Evolutionary conservation across 2,797 vertebrate species (phyloP).

Genomic region (Rhadinocentrus ornatus): DNA sequence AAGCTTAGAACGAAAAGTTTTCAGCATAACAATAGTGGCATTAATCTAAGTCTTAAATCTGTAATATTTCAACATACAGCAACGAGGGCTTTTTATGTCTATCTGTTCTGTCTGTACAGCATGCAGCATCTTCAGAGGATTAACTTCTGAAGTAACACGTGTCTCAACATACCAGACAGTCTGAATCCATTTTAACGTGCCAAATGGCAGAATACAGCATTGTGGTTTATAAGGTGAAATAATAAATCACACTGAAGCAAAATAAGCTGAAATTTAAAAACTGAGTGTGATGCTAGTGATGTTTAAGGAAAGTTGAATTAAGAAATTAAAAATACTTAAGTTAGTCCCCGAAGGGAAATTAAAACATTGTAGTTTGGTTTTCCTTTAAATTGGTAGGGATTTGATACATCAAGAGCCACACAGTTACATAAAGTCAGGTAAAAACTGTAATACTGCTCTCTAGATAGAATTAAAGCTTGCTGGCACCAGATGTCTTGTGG

Average conservation of each 20-base stretch:
- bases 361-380: neutral
- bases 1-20: neutral
- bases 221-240: neutral
- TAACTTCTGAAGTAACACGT: neutral
- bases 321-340: neutral
- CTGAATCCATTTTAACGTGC: neutral
- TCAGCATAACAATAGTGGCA: neutral
- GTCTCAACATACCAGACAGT: conserved; percentile 2
- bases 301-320: conserved; percentile 5
- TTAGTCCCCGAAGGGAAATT: neutral
- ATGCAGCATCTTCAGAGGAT: neutral
- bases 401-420: neutral
- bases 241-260: conserved; percentile 1
- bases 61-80: conserved; percentile 11
- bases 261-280: conserved; percentile 7
- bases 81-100: conserved; percentile 1
- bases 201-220: conserved; percentile 2
- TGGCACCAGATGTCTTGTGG: no score
- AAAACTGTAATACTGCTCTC: neutral
- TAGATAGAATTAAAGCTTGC: neutral
- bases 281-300: conserved; percentile 6
- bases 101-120: neutral
- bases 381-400: neutral
- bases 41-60: neutral
- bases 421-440: neutral